A percentile compares a stretch with the other conserved stretches of the same genome.
phyloP scores from a whole-genome alignment of 2,113 vertebrate genomes.

The Heterocephalus glaber region DNA sequence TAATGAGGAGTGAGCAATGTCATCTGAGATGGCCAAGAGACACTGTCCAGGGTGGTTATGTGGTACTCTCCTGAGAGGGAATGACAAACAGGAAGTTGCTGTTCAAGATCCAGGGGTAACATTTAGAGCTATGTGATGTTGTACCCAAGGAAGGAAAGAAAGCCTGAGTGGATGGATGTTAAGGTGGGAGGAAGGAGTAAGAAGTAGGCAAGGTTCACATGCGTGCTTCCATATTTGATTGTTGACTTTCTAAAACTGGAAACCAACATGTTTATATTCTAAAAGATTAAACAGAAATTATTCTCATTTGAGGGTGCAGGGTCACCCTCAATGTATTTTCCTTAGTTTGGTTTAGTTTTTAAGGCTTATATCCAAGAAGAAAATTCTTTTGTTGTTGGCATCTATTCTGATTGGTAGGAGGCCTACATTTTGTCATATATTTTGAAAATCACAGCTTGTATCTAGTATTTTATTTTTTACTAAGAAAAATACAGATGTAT shows the following conservation, averaged over 20 bases:
- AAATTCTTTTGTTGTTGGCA: neutral
- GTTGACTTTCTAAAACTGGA: neutral
- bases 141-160: neutral
- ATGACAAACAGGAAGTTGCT: neutral
- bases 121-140: too few species aligned
- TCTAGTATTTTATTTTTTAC: conserved; percentile 35
- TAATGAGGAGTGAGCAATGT: neutral
- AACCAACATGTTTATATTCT: neutral
- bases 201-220: neutral
- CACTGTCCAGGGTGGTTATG: fast-evolving
- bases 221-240: neutral
- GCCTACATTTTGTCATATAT: neutral
- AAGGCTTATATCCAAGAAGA: neutral
- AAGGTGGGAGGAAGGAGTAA: neutral
- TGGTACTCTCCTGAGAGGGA: neutral
- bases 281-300: neutral
- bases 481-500: conserved; percentile 1
- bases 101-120: too few species aligned
- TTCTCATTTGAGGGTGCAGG: neutral
- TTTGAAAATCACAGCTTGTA: conserved; percentile 37
- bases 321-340: neutral
- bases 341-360: conserved; percentile 27
- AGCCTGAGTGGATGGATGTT: neutral
- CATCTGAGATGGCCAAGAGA: neutral
- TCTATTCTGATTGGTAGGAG: neutral